phyloP scores from a whole-genome alignment of 1,140 invertebrate genomes.

The Paralvinella palmiformis region DNA sequence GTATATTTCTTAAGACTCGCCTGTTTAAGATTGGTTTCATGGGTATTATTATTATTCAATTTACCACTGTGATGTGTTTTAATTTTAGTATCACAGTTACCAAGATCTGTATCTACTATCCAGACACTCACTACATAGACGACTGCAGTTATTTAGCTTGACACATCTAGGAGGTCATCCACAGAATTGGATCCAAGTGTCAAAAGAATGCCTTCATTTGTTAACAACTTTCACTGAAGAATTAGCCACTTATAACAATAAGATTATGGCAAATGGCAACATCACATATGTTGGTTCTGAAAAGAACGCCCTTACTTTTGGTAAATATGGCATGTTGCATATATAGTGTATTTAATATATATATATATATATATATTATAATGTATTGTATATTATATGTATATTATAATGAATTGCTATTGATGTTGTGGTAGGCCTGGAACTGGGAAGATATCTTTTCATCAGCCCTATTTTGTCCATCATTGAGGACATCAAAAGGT shows the following conservation, averaged over 20 bases:
- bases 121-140: conserved; percentile 26
- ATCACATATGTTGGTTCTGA: conserved; percentile 14
- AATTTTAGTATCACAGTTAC: conserved; percentile 38
- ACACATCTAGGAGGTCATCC: conserved; percentile 47
- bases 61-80: too few relatives aligned
- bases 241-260: conserved; percentile 28
- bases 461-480: too few relatives aligned
- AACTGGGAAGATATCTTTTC: background rate
- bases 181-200: conserved; percentile 37
- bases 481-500: too few relatives aligned
- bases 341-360: background rate
- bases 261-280: conserved; percentile 25
- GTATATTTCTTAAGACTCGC: too few relatives aligned
- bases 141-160: conserved; percentile 36
- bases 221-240: conserved; percentile 28
- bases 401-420: background rate
- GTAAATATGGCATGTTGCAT: background rate
- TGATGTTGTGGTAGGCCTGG: background rate
- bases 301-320: background rate
- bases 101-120: conserved; percentile 35
- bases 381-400: background rate
- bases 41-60: too few relatives aligned
- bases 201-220: conserved; percentile 28
- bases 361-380: background rate
- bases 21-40: too few relatives aligned